These are phyloP conservation scores for Dallia pectoralis DNA, from an alignment of 2,797 vertebrate genomes.

Conservation along the genomic window DNA sequence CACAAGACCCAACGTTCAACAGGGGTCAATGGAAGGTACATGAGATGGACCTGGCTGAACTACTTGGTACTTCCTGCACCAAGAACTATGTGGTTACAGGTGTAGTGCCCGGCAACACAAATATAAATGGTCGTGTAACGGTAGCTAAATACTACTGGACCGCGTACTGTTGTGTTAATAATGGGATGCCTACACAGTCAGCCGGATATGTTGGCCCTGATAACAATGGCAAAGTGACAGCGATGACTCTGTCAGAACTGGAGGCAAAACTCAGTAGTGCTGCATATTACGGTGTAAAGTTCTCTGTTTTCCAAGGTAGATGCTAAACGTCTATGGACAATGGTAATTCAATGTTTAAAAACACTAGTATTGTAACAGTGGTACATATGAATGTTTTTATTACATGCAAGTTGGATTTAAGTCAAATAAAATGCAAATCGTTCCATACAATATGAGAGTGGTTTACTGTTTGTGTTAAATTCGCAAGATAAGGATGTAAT, in stretches of 20 bases:
- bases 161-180: slow-evolving; percentile 31
- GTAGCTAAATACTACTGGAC: slow-evolving; percentile 41
- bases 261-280: neutral
- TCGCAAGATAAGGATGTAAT: neutral
- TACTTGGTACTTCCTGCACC: neutral
- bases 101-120: slow-evolving; percentile 23
- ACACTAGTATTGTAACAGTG: neutral
- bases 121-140: slow-evolving; percentile 20
- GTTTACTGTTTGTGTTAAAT: neutral
- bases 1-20: slow-evolving; percentile 37
- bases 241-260: neutral
- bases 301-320: slow-evolving; percentile 3
- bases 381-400: neutral
- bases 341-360: neutral
- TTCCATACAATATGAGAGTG: neutral
- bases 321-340: slow-evolving; percentile 4
- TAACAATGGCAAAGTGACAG: slow-evolving; percentile 11
- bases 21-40: slow-evolving; percentile 19
- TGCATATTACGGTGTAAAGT: neutral
- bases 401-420: neutral
- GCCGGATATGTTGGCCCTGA: slow-evolving; percentile 5
- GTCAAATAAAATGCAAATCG: neutral
- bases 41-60: neutral
- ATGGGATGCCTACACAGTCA: neutral
- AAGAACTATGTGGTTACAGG: slow-evolving; percentile 36